Conservation (phyloP, 2,113 vertebrate species). For the Thermophis baileyi region DNA sequence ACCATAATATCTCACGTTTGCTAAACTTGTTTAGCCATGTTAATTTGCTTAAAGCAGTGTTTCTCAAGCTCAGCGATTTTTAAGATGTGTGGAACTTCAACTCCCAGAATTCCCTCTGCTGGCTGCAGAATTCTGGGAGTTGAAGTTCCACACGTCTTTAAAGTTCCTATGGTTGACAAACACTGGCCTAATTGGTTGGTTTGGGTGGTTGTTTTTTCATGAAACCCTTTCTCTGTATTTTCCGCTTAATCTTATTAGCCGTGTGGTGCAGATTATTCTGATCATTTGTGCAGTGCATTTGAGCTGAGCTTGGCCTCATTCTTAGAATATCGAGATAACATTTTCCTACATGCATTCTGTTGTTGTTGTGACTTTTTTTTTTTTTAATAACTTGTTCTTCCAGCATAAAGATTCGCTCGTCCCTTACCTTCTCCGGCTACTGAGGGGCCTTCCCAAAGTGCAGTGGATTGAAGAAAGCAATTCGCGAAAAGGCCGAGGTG, state of each 20-base stretch:
- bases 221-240: not conserved
- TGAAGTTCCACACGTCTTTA: not conserved
- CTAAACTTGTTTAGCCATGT: not conserved
- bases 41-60: not conserved
- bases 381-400: slow-evolving; percentile 2
- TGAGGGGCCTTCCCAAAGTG: slow-evolving; percentile 89
- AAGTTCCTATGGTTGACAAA: not conserved
- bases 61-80: not conserved
- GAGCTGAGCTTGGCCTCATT: not conserved
- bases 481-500: slow-evolving; percentile 86
- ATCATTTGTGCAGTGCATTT: not conserved
- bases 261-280: not conserved
- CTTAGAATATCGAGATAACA: not conserved
- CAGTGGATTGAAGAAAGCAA: slow-evolving; percentile 94
- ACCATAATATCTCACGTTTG: not conserved
- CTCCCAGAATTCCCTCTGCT: not conserved
- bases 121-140: not conserved
- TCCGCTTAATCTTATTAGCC: no score
- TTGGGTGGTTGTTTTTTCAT: not conserved
- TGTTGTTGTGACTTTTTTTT: not conserved
- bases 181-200: not conserved
- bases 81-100: not conserved
- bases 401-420: slow-evolving; percentile 92
- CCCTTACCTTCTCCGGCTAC: slow-evolving; percentile 86
- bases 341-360: not conserved